Evolutionary conservation across 2,888 invertebrate genomes (phyloP).

Genomic region (Lithophane leautieri): DNA sequence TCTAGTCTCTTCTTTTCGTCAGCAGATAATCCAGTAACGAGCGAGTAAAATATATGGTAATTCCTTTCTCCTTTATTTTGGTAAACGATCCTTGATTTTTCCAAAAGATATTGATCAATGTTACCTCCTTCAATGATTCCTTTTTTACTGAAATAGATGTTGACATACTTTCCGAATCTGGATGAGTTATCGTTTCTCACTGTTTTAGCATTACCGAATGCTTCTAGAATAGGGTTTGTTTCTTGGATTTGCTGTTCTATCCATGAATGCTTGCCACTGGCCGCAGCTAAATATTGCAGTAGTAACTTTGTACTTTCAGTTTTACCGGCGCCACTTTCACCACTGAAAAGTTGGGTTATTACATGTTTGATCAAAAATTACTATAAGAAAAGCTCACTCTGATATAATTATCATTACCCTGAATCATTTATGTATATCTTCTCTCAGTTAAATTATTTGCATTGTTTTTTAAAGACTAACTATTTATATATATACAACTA

Average conservation of each 20-base stretch:
- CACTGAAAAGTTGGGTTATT: conserved; percentile 89
- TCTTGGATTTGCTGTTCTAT: conserved; percentile 99
- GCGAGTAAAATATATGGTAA: conserved; percentile 98
- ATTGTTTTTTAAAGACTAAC: too few relatives aligned
- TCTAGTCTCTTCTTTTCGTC: conserved; percentile 95
- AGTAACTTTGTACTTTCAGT: conserved; percentile 98
- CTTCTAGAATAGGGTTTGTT: conserved; percentile 98
- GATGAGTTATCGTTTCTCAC: conserved; percentile 99
- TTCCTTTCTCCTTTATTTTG: conserved; percentile 97
- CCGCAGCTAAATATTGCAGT: conserved; percentile 97
- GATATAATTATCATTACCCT: neutral
- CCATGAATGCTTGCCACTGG: conserved; percentile 98
- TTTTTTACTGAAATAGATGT: conserved; percentile 95
- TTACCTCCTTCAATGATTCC: conserved; percentile 98
- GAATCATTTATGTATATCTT: neutral
- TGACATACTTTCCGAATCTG: conserved; percentile 98
- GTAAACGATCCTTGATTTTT: conserved; percentile 97
- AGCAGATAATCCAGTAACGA: conserved; percentile 94
- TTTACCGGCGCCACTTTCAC: conserved; percentile 98
- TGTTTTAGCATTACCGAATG: conserved; percentile 99
- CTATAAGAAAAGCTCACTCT: neutral
- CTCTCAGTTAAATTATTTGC: neutral
- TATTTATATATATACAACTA: too few relatives aligned
- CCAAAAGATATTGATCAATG: conserved; percentile 98
- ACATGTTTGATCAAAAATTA: neutral